These are phyloP conservation scores for Pan paniscus DNA, from an alignment of 2,113 vertebrate genomes.

Conservation along the genomic window DNA sequence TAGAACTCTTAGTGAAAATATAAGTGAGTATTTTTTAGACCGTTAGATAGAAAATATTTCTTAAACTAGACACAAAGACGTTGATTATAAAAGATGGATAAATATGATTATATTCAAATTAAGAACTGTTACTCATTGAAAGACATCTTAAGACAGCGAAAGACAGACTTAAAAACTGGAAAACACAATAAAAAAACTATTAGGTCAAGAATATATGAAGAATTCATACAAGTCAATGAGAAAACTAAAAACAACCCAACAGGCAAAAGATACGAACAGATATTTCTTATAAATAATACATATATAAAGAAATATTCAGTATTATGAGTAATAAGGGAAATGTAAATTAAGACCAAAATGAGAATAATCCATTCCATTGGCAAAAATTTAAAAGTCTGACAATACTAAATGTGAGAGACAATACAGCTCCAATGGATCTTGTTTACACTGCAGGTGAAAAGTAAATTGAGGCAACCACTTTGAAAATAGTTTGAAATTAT, in stretches of 20 bases:
- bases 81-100: background rate
- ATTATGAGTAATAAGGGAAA: background rate
- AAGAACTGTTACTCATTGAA: background rate
- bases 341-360: background rate
- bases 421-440: background rate
- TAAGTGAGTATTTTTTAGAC: background rate
- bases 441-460: background rate
- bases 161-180: background rate
- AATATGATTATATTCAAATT: background rate
- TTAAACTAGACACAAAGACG: background rate
- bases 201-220: conserved; percentile 5
- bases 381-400: background rate
- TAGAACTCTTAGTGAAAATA: background rate
- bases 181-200: background rate
- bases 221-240: background rate
- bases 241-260: background rate
- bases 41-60: background rate
- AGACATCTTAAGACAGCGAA: background rate
- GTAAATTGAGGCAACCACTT: background rate
- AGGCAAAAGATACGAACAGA: background rate
- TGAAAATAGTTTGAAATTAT: background rate
- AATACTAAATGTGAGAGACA: background rate
- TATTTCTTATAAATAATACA: background rate
- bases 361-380: background rate
- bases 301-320: background rate